phyloP scores from a whole-genome alignment of 1,140 invertebrate species.

The Macrosteles quadrilineatus region DNA sequence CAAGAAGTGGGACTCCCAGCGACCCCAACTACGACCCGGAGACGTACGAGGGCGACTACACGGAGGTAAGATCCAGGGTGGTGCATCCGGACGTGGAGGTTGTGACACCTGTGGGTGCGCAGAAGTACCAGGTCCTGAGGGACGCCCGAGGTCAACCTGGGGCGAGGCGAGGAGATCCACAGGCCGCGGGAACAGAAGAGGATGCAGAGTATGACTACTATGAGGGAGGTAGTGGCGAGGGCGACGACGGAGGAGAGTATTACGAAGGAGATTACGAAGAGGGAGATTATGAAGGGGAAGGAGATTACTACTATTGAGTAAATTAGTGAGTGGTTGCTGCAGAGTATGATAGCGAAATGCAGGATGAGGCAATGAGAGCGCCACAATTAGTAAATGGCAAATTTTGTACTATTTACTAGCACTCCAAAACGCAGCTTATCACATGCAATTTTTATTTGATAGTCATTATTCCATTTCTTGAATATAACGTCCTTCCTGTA shows the following conservation, averaged over 20 bases:
- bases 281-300: conserved; percentile 5
- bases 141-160: not conserved
- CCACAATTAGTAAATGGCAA: too few relatives aligned
- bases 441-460: too few relatives aligned
- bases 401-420: too few relatives aligned
- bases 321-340: too few relatives aligned
- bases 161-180: not conserved
- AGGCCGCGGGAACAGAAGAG: conserved; percentile 21
- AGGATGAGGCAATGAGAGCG: too few relatives aligned
- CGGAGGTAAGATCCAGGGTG: not conserved
- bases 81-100: conserved; percentile 17
- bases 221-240: not conserved
- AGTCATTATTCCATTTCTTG: too few relatives aligned
- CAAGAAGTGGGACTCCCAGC: conserved; percentile 20
- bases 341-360: too few relatives aligned
- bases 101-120: not conserved
- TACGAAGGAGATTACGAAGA: conserved; percentile 20
- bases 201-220: conserved; percentile 28
- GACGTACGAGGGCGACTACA: conserved; percentile 13
- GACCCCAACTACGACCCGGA: conserved; percentile 24
- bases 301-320: conserved; percentile 38
- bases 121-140: conserved; percentile 8
- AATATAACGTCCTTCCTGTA: too few relatives aligned
- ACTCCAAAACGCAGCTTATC: too few relatives aligned
- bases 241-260: not conserved